These are phyloP conservation scores for Drosophila antonietae DNA, from an alignment of 2,888 invertebrate species.

Conservation along the genomic window DNA sequence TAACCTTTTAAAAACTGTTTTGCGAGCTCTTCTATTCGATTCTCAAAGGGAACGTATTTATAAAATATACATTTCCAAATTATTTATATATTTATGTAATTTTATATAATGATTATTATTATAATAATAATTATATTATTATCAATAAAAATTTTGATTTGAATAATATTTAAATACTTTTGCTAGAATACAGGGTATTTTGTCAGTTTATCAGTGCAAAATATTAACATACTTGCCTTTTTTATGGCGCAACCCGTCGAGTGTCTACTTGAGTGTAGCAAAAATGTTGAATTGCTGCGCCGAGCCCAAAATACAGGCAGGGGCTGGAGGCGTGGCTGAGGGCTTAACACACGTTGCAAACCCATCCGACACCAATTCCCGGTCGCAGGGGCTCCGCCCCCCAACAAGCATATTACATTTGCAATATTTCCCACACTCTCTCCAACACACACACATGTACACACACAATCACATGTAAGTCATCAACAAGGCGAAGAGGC, in stretches of 20 bases:
- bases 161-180: not conserved
- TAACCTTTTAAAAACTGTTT: no score
- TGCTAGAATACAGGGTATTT: slow-evolving; percentile 25
- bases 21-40: no score
- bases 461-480: slow-evolving; percentile 25
- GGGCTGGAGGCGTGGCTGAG: not conserved
- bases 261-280: slow-evolving; percentile 62
- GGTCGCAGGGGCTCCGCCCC: not conserved
- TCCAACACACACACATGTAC: slow-evolving; percentile 2
- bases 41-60: no score
- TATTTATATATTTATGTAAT: no score
- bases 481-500: slow-evolving; percentile 22
- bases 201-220: not conserved
- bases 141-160: no score
- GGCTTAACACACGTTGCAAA: slow-evolving; percentile 31
- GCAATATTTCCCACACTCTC: slow-evolving; percentile 69
- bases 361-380: not conserved
- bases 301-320: slow-evolving; percentile 27
- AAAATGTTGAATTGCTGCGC: slow-evolving; percentile 61
- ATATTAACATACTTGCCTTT: slow-evolving; percentile 18
- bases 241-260: slow-evolving; percentile 47
- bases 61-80: no score
- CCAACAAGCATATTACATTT: slow-evolving; percentile 75
- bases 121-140: no score
- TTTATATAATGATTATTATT: no score